Evolutionary conservation across 2,797 vertebrate genomes (phyloP).

Genomic region (Todus mexicanus): DNA sequence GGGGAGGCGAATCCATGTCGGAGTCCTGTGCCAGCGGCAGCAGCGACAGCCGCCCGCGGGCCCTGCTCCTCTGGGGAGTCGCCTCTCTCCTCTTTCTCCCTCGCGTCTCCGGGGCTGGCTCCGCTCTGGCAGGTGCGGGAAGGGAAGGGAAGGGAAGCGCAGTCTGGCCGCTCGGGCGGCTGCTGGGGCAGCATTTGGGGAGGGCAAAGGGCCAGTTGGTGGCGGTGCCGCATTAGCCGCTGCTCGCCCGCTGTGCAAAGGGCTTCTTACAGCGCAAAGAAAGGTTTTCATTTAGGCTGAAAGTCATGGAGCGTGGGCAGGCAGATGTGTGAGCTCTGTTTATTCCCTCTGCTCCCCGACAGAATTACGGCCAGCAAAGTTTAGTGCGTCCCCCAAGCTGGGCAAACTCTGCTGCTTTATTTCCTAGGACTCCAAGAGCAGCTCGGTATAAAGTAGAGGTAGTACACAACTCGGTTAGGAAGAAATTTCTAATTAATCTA

Average conservation of each 20-base stretch:
- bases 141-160: too few relatives aligned
- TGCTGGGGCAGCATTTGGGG: neutral
- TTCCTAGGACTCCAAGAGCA: neutral
- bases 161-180: too few relatives aligned
- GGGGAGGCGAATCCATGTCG: neutral
- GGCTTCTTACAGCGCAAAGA: neutral
- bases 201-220: neutral
- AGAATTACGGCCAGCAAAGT: neutral
- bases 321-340: neutral
- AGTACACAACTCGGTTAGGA: neutral
- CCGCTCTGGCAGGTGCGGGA: neutral
- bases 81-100: accelerated
- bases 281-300: neutral
- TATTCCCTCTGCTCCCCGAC: neutral
- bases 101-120: neutral
- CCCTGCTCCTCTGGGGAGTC: neutral
- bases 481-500: neutral
- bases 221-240: neutral
- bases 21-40: neutral
- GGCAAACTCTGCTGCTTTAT: neutral
- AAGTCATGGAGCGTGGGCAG: neutral
- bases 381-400: neutral
- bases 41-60: neutral
- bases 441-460: neutral
- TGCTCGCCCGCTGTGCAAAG: neutral